phyloP scores from a whole-genome alignment of 2,113 vertebrate genomes.

The Callipepla californica region DNA sequence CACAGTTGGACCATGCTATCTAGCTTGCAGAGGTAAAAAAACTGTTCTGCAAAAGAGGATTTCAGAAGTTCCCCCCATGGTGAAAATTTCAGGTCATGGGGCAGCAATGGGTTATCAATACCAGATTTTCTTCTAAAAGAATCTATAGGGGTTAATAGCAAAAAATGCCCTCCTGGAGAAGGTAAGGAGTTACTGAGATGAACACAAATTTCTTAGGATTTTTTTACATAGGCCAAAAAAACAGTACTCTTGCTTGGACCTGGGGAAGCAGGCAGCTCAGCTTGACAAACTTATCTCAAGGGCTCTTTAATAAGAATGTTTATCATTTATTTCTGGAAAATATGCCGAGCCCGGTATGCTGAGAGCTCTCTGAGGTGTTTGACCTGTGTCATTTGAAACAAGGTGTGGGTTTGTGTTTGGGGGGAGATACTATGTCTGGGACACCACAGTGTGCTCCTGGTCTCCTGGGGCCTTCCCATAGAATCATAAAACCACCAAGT shows the following conservation, averaged over 20 bases:
- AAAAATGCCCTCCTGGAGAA: neutral
- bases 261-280: neutral
- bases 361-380: constrained; percentile 30
- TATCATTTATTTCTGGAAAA: constrained; percentile 64
- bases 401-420: neutral
- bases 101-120: neutral
- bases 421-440: neutral
- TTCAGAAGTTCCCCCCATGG: neutral
- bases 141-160: neutral
- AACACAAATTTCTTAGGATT: neutral
- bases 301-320: constrained; percentile 57
- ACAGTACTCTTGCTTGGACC: neutral
- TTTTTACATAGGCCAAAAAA: neutral
- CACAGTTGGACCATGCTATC: neutral
- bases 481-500: no score
- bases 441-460: neutral
- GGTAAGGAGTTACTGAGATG: neutral
- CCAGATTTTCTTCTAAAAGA: neutral
- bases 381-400: neutral
- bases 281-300: constrained; percentile 67
- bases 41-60: neutral
- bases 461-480: neutral
- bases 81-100: neutral
- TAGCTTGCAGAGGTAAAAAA: neutral
- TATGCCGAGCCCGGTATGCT: constrained; percentile 45